Evolutionary conservation across 2,888 invertebrate genomes (phyloP), one percentile per base, ranked within the genome.

Genomic region (Patella caerulea): DNA sequence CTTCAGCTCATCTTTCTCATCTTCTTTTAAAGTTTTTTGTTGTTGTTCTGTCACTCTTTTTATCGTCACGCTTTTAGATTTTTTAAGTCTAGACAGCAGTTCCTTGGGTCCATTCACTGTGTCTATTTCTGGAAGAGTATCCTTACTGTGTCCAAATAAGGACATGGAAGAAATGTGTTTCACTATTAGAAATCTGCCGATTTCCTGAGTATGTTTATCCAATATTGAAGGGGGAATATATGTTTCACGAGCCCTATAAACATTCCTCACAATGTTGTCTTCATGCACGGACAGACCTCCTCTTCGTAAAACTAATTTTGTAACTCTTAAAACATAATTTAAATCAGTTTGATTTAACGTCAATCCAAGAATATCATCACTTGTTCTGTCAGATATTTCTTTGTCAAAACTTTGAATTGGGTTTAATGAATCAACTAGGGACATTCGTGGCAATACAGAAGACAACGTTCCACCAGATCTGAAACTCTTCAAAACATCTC

Each of bases 131-230:
- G 24, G 24, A 24, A 24, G 24, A 24, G 24, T 24, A 24, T 0
- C 24, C 24, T 24, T 24, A 24, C 24, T 24, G 24, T 24, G 24
- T 24, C 55, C 14, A 53, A 15, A 72, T 55, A 52, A 34, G 14
- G 29, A 34, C 14, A 70, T 14, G 12, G 24, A 14, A 24, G 72
- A 55, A 29, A 78, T 19, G 59, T 55, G 76, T 52, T 74, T 77
- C 55, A 53, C 55, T 14, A 81, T 55, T 1, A 81, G 72, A 69
- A 72, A 81, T 17, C 59, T 24, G n/a, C 81, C 79, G 56, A 77
- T 55, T 17, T 54, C 19, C 52, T 52, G 29, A n/a, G 77, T 74
- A n/a, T 72, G 72, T 17, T 24, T 65, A 69, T 79, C 81, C 45
- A 77, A 53, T 4, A 78, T 70, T 24, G 34, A 71, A n/a, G 9